These are phyloP conservation scores for Epistrophe eligans DNA, from an alignment of 2,888 invertebrate genomes.

Conservation along the genomic window DNA sequence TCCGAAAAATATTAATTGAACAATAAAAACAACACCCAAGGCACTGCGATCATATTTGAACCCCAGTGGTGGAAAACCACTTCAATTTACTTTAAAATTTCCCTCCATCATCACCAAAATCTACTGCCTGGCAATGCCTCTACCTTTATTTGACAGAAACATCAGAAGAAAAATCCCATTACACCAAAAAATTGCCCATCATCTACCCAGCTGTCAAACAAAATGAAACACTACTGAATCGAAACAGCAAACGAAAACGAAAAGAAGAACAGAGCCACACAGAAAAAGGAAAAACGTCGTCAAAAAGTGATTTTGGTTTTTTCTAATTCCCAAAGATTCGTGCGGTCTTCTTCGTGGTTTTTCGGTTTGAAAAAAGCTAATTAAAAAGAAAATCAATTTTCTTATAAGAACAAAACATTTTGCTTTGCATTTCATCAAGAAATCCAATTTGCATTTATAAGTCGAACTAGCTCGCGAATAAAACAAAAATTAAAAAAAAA, in stretches of 20 bases:
- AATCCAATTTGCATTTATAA: slow-evolving; percentile 60
- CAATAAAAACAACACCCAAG: too few relatives aligned
- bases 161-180: slow-evolving; percentile 14
- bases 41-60: too few relatives aligned
- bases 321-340: slow-evolving; percentile 59
- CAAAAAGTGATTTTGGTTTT: slow-evolving; percentile 67
- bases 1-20: too few relatives aligned
- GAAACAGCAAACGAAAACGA: slow-evolving; percentile 47
- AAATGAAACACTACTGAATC: slow-evolving; percentile 54
- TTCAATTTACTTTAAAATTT: not conserved
- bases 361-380: slow-evolving; percentile 50
- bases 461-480: slow-evolving; percentile 4
- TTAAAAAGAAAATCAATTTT: slow-evolving; percentile 25
- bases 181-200: slow-evolving; percentile 36
- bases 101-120: not conserved
- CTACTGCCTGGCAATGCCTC: not conserved
- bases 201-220: slow-evolving; percentile 47
- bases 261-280: slow-evolving; percentile 63
- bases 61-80: too few relatives aligned
- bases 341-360: slow-evolving; percentile 71
- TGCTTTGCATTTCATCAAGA: slow-evolving; percentile 33
- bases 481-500: not conserved
- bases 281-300: slow-evolving; percentile 69
- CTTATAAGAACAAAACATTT: slow-evolving; percentile 26
- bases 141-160: not conserved